These are phyloP conservation scores for Apodemia duryi DNA, from an alignment of 2,888 invertebrate species.

Conservation along the genomic window DNA sequence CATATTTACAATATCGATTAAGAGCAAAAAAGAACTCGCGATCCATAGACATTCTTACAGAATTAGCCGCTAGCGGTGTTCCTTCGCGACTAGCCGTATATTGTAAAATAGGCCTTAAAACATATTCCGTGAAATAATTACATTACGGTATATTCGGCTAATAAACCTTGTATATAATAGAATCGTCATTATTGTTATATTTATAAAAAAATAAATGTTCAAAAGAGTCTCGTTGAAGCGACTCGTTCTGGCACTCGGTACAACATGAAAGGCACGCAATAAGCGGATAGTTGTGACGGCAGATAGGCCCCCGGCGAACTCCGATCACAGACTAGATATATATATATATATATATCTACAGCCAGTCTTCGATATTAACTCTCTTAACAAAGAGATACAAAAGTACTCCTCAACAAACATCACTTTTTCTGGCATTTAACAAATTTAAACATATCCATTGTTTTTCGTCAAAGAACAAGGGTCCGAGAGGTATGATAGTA, in stretches of 20 bases:
- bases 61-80: background rate
- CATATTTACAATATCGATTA: background rate
- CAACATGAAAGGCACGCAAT: conserved; percentile 75
- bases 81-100: background rate
- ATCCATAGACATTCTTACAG: background rate
- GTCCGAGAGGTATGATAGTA: too few relatives aligned
- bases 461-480: too few relatives aligned
- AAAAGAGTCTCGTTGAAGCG: conserved; percentile 44
- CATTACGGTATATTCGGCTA: conserved; percentile 11
- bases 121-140: conserved; percentile 16
- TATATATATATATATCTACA: conserved; percentile 59
- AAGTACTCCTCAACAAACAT: conserved; percentile 32
- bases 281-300: conserved; percentile 75
- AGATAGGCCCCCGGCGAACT: conserved; percentile 75
- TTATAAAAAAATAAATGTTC: conserved; percentile 17
- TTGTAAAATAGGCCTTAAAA: background rate
- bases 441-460: background rate
- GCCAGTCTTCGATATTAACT: conserved; percentile 71
- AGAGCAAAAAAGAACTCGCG: background rate
- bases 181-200: conserved; percentile 20
- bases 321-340: conserved; percentile 72
- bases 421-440: background rate
- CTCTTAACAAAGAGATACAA: conserved; percentile 54
- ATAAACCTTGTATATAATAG: conserved; percentile 13
- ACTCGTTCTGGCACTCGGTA: conserved; percentile 58